A percentile compares a stretch with the other conserved stretches of the same genome.
phyloP scores from a whole-genome alignment of 2,797 vertebrate genomes.

The Squalus acanthias region DNA sequence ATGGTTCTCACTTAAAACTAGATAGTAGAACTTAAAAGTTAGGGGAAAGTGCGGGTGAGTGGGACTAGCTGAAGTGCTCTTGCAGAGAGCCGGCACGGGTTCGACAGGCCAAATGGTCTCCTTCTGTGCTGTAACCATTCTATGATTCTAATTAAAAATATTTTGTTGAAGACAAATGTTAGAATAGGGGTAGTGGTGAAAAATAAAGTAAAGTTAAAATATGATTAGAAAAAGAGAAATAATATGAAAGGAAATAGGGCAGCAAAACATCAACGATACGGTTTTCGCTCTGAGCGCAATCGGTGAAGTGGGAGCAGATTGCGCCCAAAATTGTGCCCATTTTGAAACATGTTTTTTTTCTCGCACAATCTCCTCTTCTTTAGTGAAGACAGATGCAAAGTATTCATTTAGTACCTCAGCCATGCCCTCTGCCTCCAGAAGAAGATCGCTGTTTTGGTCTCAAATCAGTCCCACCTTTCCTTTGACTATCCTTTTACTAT shows the following conservation, averaged over 20 bases:
- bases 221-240: too few relatives aligned
- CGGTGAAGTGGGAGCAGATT: neutral
- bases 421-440: neutral
- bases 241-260: neutral
- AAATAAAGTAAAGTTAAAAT: neutral
- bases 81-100: too few relatives aligned
- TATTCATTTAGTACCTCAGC: neutral
- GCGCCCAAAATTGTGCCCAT: neutral
- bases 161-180: neutral
- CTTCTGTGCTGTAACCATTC: too few relatives aligned
- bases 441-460: too few relatives aligned
- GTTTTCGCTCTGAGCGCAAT: neutral
- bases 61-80: too few relatives aligned
- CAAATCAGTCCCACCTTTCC: too few relatives aligned
- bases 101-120: too few relatives aligned
- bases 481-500: too few relatives aligned
- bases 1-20: neutral
- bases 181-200: neutral
- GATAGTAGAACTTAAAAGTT: neutral
- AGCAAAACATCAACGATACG: neutral
- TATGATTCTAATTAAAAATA: neutral
- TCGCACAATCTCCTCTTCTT: neutral
- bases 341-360: neutral
- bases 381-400: too few relatives aligned
- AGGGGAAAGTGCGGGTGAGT: too few relatives aligned